Percentiles rank a stretch among this genome's conserved stretches.
Conservation (phyloP, 2,888 invertebrate species). For the Caenorhabditis panamensis region DNA sequence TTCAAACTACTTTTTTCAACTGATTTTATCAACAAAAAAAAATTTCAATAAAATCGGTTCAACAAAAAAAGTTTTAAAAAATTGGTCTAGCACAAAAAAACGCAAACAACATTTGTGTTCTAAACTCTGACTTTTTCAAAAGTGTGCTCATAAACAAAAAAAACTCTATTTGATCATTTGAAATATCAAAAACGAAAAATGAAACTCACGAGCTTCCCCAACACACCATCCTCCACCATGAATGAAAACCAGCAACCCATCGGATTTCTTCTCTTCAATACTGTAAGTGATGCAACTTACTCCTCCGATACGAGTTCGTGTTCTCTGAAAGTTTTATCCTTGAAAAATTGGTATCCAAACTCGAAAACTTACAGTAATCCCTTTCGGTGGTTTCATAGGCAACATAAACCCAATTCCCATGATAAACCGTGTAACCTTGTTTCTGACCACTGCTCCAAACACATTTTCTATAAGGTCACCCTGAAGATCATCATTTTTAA, state of each 20-base stretch:
- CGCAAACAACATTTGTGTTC: too few relatives aligned
- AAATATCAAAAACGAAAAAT: too few relatives aligned
- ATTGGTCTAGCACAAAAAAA: too few relatives aligned
- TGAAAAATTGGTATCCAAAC: too few relatives aligned
- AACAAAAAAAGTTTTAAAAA: too few relatives aligned
- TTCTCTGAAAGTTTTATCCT: slow-evolving; percentile 27
- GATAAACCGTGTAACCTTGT: slow-evolving; percentile 59
- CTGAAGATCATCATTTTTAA: slow-evolving; percentile 43
- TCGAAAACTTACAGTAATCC: slow-evolving; percentile 58
- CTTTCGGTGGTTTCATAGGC: slow-evolving; percentile 65
- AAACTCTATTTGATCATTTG: too few relatives aligned
- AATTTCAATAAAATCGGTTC: too few relatives aligned
- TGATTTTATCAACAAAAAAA: too few relatives aligned
- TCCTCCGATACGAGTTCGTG: slow-evolving; percentile 64
- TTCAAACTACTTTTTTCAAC: too few relatives aligned
- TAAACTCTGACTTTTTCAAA: too few relatives aligned
- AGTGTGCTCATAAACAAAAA: too few relatives aligned
- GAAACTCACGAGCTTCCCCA: slow-evolving; percentile 48
- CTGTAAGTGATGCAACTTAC: slow-evolving; percentile 75
- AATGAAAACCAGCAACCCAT: slow-evolving; percentile 74
- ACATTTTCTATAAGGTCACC: slow-evolving; percentile 74
- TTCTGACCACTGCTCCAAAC: slow-evolving; percentile 70
- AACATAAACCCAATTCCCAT: slow-evolving; percentile 46
- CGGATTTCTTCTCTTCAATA: slow-evolving; percentile 59
- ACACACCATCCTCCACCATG: slow-evolving; percentile 75